A percentile compares a stretch with the other conserved stretches of the same genome.
Conservation (phyloP, 2,113 vertebrate species). For the Crotalus viridis region DNA sequence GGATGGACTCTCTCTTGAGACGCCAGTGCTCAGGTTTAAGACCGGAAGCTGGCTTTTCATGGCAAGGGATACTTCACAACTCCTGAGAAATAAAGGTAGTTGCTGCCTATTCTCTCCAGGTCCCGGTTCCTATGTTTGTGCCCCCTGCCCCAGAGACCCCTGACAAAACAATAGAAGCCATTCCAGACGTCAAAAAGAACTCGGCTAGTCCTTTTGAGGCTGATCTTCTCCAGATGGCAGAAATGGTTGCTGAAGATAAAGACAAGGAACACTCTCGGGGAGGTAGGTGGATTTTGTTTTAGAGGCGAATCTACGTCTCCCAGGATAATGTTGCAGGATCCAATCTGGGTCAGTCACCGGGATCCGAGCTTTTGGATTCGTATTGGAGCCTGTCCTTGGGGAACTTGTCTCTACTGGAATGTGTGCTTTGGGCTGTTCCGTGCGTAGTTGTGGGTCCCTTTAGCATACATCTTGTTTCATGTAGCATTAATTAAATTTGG, state of each 20-base stretch:
- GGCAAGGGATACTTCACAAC: too few relatives aligned
- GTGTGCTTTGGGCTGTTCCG: neutral
- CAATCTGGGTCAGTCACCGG: neutral
- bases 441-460: neutral
- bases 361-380: neutral
- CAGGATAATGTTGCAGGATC: neutral
- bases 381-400: neutral
- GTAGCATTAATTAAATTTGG: neutral
- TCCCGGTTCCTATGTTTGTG: constrained; percentile 91
- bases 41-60: neutral
- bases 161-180: constrained; percentile 80
- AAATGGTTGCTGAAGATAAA: constrained; percentile 91
- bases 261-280: constrained; percentile 78
- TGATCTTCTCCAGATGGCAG: constrained; percentile 96
- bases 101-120: constrained; percentile 61
- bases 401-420: neutral
- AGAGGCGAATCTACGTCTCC: neutral
- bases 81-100: neutral
- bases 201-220: constrained; percentile 88
- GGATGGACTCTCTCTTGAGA: too few relatives aligned
- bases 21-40: neutral
- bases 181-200: constrained; percentile 88
- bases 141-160: constrained; percentile 83
- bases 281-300: constrained; percentile 70
- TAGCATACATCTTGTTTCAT: neutral